Conservation (phyloP, 2,888 invertebrate species). For the Cheilosia impressa region DNA sequence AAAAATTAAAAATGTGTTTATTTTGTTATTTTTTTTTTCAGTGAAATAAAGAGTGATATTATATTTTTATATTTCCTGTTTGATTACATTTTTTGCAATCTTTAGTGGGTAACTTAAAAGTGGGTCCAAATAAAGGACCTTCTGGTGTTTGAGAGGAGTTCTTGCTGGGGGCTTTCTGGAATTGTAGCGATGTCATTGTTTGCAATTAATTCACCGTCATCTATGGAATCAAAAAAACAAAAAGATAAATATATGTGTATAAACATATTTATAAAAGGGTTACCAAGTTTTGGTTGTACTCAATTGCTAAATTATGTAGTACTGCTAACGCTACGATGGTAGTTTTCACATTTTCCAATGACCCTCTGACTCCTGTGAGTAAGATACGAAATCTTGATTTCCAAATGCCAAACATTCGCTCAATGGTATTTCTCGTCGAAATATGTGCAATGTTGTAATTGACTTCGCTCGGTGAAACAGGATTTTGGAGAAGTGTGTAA, state of each 20-base stretch:
- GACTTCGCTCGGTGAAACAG: neutral
- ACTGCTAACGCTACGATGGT: neutral
- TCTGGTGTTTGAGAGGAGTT: neutral
- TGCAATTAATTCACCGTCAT: neutral
- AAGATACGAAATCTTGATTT: slow-evolving; percentile 28
- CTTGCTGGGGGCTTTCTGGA: neutral
- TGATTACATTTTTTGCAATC: neutral
- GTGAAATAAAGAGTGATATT: neutral
- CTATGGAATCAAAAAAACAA: neutral
- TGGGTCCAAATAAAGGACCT: neutral
- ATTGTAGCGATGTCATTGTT: neutral
- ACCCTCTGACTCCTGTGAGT: slow-evolving; percentile 5
- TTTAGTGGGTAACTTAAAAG: neutral
- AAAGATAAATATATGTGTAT: neutral
- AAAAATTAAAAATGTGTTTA: no score
- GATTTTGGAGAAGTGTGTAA: slow-evolving; percentile 13
- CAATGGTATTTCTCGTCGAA: slow-evolving; percentile 15
- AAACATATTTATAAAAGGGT: neutral
- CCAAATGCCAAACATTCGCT: slow-evolving; percentile 3
- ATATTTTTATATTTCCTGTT: neutral
- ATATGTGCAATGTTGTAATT: slow-evolving; percentile 3
- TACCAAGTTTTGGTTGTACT: slow-evolving; percentile 7
- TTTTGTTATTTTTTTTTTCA: neutral
- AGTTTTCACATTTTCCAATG: slow-evolving; percentile 21
- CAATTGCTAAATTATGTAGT: slow-evolving; percentile 11